These are phyloP conservation scores for Cyclophora punctaria DNA, from an alignment of 2,888 invertebrate genomes.

Conservation along the genomic window DNA sequence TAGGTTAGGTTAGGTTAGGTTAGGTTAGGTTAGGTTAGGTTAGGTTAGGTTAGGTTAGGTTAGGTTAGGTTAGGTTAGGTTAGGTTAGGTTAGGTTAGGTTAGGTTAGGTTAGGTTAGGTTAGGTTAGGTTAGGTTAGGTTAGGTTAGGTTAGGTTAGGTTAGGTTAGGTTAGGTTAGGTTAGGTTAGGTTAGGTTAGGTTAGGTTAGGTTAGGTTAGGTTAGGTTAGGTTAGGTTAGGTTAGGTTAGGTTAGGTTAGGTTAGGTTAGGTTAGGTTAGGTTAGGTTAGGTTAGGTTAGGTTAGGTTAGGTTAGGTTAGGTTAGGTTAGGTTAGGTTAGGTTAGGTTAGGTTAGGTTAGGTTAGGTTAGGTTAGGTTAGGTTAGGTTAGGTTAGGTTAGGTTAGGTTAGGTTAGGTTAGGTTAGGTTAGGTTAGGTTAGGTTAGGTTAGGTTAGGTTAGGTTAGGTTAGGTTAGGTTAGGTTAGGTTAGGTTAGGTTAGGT, in stretches of 20 bases:
- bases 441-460: slow-evolving; percentile 5
- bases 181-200: slow-evolving; percentile 5
- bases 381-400: slow-evolving; percentile 5
- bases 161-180: slow-evolving; percentile 5
- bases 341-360: slow-evolving; percentile 5
- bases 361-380: slow-evolving; percentile 5
- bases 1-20: slow-evolving; percentile 9
- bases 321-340: slow-evolving; percentile 5
- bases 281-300: slow-evolving; percentile 5
- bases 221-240: slow-evolving; percentile 16
- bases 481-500: slow-evolving; percentile 4
- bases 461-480: slow-evolving; percentile 7
- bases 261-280: slow-evolving; percentile 7
- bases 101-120: slow-evolving; percentile 10
- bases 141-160: slow-evolving; percentile 4
- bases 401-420: slow-evolving; percentile 5
- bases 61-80: slow-evolving; percentile 10
- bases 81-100: slow-evolving; percentile 8
- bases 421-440: slow-evolving; percentile 5
- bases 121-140: slow-evolving; percentile 6
- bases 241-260: slow-evolving; percentile 10
- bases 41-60: slow-evolving; percentile 9
- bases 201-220: slow-evolving; percentile 11
- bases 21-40: slow-evolving; percentile 5
- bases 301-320: slow-evolving; percentile 7